Percentiles rank a stretch among this genome's conserved stretches.
These are phyloP conservation scores for Liparis tanakae DNA, from an alignment of 2,797 vertebrate species.

Conservation along the genomic window DNA sequence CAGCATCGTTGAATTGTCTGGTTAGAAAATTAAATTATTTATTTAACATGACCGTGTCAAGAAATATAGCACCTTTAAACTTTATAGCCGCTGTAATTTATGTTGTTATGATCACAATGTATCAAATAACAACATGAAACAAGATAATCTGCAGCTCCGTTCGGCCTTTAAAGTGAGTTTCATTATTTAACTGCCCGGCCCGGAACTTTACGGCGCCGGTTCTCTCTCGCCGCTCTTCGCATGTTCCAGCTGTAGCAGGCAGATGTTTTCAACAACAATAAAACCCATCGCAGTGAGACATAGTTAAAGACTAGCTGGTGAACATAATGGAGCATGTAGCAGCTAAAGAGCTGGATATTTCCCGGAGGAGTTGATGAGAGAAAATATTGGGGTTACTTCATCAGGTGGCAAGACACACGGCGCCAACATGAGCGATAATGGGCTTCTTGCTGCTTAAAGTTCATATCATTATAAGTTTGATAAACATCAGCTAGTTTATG, in stretches of 20 bases:
- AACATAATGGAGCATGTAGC: background rate
- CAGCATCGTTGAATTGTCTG: too few species aligned
- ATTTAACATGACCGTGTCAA: too few species aligned
- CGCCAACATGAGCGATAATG: background rate
- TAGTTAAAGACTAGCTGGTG: background rate
- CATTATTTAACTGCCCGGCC: background rate
- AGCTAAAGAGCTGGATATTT: background rate
- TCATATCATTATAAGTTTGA: background rate
- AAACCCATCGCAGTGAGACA: background rate
- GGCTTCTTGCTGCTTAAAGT: background rate
- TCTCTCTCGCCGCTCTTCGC: background rate
- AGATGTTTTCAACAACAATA: background rate
- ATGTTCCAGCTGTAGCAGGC: background rate
- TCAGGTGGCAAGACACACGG: background rate
- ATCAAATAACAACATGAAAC: background rate
- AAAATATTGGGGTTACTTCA: background rate
- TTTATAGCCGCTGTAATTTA: too few species aligned
- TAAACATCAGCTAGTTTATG: background rate
- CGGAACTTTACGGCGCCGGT: background rate
- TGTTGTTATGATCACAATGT: background rate
- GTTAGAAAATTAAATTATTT: too few species aligned
- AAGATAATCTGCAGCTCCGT: background rate
- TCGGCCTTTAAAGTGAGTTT: background rate
- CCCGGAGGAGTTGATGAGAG: background rate
- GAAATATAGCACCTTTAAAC: too few species aligned